Evolutionary conservation across 2,888 invertebrate species (phyloP), one percentile per base, ranked within the genome.

Genomic region (Dioctria rufipes): DNA sequence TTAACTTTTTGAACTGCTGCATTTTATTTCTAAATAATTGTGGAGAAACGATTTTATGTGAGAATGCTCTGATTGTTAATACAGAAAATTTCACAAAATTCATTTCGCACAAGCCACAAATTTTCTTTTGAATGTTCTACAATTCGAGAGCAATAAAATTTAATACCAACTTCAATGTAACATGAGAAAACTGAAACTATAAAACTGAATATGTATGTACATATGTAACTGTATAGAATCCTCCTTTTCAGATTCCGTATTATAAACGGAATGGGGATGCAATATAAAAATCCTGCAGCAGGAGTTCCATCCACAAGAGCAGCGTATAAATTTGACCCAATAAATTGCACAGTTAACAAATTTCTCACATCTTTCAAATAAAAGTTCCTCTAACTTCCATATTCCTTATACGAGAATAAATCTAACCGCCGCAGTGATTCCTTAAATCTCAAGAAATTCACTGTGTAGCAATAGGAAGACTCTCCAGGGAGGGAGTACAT

Each of bases 371-470:
- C 46, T 37, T 37, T 49, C 67, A 67, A 67, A 54, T 54, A 54
- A 43, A 67, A 13, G 37, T 9, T 67, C 67, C 46, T 67, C 67
- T 46, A 25, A 13, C 49, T 13, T 37, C 67, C 49, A 67, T 49
- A 46, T 46, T 25, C 67, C 67, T 67, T 46, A 67, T 67, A 46
- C 67, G 67, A 25, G 25, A 67, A 67, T 67, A 67, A 67, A 67
- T 67, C 67, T 46, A 3, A 67, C 67, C 67, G 67, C 49, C 43
- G 67, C 67, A 25, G 25, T 25, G 13, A 67, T 67, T 67, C 67
- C 67, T 67, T 67, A 67, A 67, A 67, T 67, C 67, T 49, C 67
- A 67, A 67, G 67, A 67, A 67, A 67, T 46, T 40, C 67, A 67
- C 67, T 67, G 67, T 67, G 37, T 63, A 63, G 40, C 25, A 25